Evolutionary conservation across 2,888 invertebrate genomes (phyloP).

Genomic region (Amblyjoppa proteus): DNA sequence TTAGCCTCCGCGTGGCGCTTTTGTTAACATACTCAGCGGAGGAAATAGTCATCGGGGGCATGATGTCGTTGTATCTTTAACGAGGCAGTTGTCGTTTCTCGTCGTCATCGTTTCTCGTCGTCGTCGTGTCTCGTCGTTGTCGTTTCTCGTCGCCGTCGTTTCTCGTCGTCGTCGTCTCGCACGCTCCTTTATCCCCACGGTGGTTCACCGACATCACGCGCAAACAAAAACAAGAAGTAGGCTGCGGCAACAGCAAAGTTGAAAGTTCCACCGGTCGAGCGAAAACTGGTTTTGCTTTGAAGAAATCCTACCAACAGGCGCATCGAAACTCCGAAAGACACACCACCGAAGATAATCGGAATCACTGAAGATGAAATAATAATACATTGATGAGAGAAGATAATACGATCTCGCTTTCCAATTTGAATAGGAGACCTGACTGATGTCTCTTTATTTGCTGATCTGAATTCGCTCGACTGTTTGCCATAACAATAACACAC

Average conservation of each 20-base stretch:
- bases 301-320: constrained; percentile 9
- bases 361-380: background rate
- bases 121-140: constrained; percentile 10
- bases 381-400: constrained; percentile 28
- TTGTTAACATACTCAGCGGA: constrained; percentile 43
- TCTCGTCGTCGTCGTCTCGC: constrained; percentile 24
- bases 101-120: constrained; percentile 21
- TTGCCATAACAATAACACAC: constrained; percentile 53
- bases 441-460: constrained; percentile 42
- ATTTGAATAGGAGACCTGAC: background rate
- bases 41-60: constrained; percentile 63
- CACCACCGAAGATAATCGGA: background rate
- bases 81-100: constrained; percentile 50
- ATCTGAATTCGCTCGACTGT: constrained; percentile 60
- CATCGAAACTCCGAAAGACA: constrained; percentile 8
- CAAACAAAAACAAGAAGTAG: constrained; percentile 38
- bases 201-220: constrained; percentile 55
- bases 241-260: constrained; percentile 15
- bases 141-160: constrained; percentile 30
- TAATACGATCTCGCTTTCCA: constrained; percentile 45
- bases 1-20: constrained; percentile 14
- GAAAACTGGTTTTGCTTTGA: constrained; percentile 13
- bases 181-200: constrained; percentile 37
- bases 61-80: constrained; percentile 65
- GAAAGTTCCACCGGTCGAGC: background rate